Evolutionary conservation across 2,888 invertebrate genomes (phyloP), one percentile per base, ranked within the genome.

Genomic region (Macaria notata): DNA sequence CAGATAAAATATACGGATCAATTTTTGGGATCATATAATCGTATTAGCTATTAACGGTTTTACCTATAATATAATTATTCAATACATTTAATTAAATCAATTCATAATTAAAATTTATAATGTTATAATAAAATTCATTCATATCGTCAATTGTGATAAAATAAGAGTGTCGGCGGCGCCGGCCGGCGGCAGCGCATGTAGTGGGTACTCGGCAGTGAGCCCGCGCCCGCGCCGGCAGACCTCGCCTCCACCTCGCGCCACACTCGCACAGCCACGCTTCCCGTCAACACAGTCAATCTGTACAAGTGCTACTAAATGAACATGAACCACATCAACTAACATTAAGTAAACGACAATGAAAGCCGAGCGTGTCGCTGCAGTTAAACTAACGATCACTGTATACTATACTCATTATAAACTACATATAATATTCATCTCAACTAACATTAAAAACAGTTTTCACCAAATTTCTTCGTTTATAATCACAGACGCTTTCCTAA

Each of bases 401-500:
- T 80, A 71, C 44, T 48, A 58, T 58, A 49, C 49, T 58, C 50
- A 57, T 70, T 73, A 73, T 78, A 82, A 75, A 84, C 81, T 65
- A 67, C 62, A 58, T 62, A 83, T 73, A 77, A 83, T 78, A 72
- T 81, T 74, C 75, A 78, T 79, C 76, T 77, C 75, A 78, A 80
- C 83, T 85, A 81, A 84, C 77, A 83, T 79, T 81, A 81, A 81
- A 79, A 86, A 87, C 80, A 79, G 82, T 81, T 86, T 83, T 82
- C 85, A 81, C 84, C 85, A 86, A 87, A 81, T 88, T 89, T 88
- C 85, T 83, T 88, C 88, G 82, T 86, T 89, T 84, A 88, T 87
- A 88, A 91, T 91, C 90, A 90, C 90, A 91, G 90, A 90, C 90
- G 88, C 88, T 91, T 91, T 90, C 86, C 88, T 89, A 89, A 86